Evolutionary conservation across 1,140 invertebrate species (phyloP).

Genomic region (Drosophila nikananu): DNA sequence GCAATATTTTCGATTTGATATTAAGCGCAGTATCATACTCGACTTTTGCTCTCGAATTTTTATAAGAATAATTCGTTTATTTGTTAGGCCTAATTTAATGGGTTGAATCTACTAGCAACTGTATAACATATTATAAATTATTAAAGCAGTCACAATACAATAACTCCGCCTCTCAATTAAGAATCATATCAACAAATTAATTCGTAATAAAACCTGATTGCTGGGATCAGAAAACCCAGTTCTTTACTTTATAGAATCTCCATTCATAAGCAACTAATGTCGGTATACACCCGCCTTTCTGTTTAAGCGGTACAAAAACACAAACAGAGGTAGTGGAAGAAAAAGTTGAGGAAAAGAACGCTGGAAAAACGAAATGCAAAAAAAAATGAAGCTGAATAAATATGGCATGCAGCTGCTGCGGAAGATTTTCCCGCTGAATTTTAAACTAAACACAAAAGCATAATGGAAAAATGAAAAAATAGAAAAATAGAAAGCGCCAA

Average conservation of each 20-base stretch:
- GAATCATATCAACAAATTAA: not conserved
- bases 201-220: not conserved
- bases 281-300: not conserved
- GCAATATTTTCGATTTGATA: too few relatives aligned
- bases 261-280: not conserved
- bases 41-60: too few relatives aligned
- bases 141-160: too few relatives aligned
- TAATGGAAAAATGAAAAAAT: slow-evolving; percentile 77
- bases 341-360: slow-evolving; percentile 5
- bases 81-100: too few relatives aligned
- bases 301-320: slow-evolving; percentile 12
- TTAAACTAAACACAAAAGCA: slow-evolving; percentile 74
- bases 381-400: slow-evolving; percentile 30
- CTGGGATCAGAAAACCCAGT: not conserved
- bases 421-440: slow-evolving; percentile 75
- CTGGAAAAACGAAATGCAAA: slow-evolving; percentile 1
- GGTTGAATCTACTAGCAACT: too few relatives aligned
- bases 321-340: slow-evolving; percentile 27
- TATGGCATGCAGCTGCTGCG: slow-evolving; percentile 55
- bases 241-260: not conserved
- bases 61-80: too few relatives aligned
- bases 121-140: too few relatives aligned
- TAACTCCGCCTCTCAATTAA: too few relatives aligned
- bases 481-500: slow-evolving; percentile 75
- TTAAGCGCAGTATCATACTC: too few relatives aligned